Conservation (phyloP, 2,888 invertebrate species). For the Merodon equestris region DNA sequence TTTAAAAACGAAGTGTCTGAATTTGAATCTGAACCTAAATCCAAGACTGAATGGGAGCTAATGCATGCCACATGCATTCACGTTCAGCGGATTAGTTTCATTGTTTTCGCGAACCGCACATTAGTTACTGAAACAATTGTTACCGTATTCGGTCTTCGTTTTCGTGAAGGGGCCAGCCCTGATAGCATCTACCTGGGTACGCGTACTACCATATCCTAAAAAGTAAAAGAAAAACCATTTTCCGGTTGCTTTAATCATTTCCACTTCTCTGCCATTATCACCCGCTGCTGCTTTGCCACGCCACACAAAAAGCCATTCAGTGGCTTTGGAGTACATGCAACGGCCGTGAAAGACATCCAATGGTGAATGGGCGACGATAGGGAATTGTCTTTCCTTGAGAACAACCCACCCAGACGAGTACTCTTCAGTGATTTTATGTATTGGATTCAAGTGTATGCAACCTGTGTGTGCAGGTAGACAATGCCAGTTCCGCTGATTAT, state of each 20-base stretch:
- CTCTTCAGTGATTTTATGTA: too few relatives aligned
- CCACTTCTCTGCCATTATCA: constrained; percentile 56
- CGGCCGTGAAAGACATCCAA: constrained; percentile 49
- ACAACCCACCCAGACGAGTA: too few relatives aligned
- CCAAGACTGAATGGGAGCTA: constrained; percentile 28
- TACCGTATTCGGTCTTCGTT: constrained; percentile 17
- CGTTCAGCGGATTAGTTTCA: constrained; percentile 59
- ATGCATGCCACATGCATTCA: constrained; percentile 40
- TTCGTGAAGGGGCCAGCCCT: constrained; percentile 25
- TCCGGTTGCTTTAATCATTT: constrained; percentile 68
- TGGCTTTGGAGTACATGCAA: constrained; percentile 9
- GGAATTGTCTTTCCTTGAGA: not conserved
- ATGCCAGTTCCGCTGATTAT: too few relatives aligned
- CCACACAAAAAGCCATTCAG: constrained; percentile 35
- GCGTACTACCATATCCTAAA: not conserved
- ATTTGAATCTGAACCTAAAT: constrained; percentile 53
- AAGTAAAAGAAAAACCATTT: constrained; percentile 52
- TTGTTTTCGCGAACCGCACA: constrained; percentile 60
- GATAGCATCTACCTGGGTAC: constrained; percentile 36
- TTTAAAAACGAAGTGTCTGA: constrained; percentile 60
- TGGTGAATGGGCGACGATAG: not conserved
- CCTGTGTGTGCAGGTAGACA: not conserved
- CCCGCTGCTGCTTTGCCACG: constrained; percentile 17
- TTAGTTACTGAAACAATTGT: constrained; percentile 60
- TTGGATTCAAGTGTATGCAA: not conserved